These are phyloP conservation scores for Platycnemis pennipes DNA, from an alignment of 2,888 invertebrate genomes.

Conservation along the genomic window DNA sequence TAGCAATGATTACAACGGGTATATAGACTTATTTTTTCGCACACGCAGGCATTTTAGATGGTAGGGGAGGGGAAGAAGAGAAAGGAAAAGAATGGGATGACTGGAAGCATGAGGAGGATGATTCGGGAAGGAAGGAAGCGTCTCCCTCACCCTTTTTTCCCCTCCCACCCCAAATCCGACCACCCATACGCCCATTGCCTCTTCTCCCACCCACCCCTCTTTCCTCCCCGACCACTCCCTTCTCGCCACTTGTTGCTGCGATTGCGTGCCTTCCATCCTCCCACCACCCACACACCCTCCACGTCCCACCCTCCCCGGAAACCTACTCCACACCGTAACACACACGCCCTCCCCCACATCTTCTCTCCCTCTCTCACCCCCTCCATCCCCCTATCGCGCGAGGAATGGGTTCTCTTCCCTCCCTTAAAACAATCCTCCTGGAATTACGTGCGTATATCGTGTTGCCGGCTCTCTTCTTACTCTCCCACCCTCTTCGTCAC, in stretches of 20 bases:
- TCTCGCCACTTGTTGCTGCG: conserved; percentile 61
- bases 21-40: too few species aligned
- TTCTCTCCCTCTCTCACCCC: neutral
- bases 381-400: neutral
- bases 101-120: neutral
- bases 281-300: neutral
- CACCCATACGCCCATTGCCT: neutral
- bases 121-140: neutral
- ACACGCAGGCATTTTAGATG: too few species aligned
- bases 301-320: neutral
- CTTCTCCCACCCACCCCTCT: neutral
- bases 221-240: neutral
- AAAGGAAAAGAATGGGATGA: neutral
- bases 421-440: neutral
- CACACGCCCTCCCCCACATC: neutral
- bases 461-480: neutral
- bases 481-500: neutral
- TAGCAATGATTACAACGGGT: too few species aligned
- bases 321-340: neutral
- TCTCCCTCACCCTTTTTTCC: neutral
- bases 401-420: neutral
- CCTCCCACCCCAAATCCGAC: neutral
- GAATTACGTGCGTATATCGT: neutral
- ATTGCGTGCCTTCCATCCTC: conserved; percentile 32
- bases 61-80: neutral